Evolutionary conservation across 2,888 invertebrate genomes (phyloP).

Genomic region (Leptinotarsa peninsularis): DNA sequence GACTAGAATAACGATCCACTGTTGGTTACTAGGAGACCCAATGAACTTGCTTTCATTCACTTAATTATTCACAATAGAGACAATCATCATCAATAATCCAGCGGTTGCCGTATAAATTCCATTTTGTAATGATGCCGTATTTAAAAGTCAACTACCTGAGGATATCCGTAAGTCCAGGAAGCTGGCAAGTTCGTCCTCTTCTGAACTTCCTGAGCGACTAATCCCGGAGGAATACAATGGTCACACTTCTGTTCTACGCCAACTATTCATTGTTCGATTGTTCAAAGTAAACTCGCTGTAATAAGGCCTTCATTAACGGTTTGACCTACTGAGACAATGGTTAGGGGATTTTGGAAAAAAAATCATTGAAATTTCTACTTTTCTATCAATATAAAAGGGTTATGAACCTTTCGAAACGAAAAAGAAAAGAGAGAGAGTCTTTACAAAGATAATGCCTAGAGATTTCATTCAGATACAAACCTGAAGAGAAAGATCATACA

Average conservation of each 20-base stretch:
- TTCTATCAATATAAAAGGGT: too few relatives aligned
- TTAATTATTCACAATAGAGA: neutral
- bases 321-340: too few relatives aligned
- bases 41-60: neutral
- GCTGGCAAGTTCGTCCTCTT: neutral
- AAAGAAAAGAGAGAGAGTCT: too few relatives aligned
- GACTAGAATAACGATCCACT: neutral
- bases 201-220: neutral
- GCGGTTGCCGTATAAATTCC: neutral
- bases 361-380: too few relatives aligned
- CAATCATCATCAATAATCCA: neutral
- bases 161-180: neutral
- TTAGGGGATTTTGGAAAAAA: too few relatives aligned
- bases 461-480: too few relatives aligned
- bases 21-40: neutral
- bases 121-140: neutral
- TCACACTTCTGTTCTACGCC: neutral
- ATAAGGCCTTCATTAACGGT: neutral
- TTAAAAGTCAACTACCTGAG: neutral
- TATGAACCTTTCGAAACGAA: too few relatives aligned
- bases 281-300: neutral
- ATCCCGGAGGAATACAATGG: neutral
- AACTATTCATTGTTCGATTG: neutral
- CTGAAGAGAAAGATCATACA: too few relatives aligned
- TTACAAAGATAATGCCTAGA: too few relatives aligned